These are phyloP conservation scores for Rhadina sibilatrix DNA, from an alignment of 2,113 vertebrate genomes.

Conservation along the genomic window DNA sequence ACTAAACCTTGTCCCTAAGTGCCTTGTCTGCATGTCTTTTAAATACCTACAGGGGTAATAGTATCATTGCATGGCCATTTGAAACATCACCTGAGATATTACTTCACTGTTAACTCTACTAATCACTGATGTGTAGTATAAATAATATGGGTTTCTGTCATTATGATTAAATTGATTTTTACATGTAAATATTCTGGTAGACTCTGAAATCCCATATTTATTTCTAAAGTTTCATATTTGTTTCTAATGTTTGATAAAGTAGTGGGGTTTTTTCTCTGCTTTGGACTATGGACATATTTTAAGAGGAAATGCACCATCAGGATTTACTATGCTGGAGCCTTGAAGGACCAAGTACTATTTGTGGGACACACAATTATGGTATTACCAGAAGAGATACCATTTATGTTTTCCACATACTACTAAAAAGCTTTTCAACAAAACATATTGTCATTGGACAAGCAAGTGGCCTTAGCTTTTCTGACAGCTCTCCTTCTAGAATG, in stretches of 20 bases:
- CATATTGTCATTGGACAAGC: not conserved
- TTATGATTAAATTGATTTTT: not conserved
- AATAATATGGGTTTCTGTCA: accelerated
- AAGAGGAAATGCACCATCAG: not conserved
- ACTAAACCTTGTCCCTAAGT: not conserved
- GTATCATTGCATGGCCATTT: not conserved
- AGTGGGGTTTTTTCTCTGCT: not conserved
- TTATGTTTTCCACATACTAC: not conserved
- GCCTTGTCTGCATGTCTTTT: accelerated
- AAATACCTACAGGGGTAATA: not conserved
- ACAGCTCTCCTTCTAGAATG: not conserved
- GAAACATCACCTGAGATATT: not conserved
- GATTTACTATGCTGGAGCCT: not conserved
- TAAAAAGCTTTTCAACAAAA: not conserved
- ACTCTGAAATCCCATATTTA: not conserved
- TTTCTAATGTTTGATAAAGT: not conserved
- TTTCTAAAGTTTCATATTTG: not conserved
- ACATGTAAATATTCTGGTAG: not conserved
- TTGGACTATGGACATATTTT: not conserved
- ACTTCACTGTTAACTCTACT: not conserved
- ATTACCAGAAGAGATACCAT: not conserved
- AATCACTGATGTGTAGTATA: not conserved
- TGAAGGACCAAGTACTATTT: not conserved
- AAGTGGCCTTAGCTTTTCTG: not conserved
- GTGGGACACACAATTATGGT: not conserved